phyloP scores from a whole-genome alignment of 2,113 vertebrate species.

The Laterallus jamaicensis region DNA sequence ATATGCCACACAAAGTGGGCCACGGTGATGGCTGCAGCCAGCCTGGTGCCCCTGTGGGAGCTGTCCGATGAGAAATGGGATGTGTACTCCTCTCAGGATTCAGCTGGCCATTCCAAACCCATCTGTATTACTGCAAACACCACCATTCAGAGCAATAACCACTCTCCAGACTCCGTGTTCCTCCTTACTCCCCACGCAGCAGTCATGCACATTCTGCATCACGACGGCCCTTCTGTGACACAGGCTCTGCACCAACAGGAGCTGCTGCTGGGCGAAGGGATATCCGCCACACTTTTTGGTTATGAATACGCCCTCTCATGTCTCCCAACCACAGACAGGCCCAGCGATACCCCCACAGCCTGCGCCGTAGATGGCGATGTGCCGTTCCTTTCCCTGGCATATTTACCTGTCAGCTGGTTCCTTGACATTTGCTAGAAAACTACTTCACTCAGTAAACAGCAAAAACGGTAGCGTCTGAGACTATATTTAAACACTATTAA shows the following conservation, averaged over 20 bases:
- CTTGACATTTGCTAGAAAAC: slow-evolving; percentile 7
- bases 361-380: slow-evolving; percentile 42
- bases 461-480: neutral
- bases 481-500: slow-evolving; percentile 33
- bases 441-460: slow-evolving; percentile 4
- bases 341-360: neutral
- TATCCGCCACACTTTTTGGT: neutral
- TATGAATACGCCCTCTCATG: neutral
- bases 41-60: neutral
- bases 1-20: accelerated
- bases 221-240: neutral
- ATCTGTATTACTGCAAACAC: neutral
- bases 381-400: neutral
- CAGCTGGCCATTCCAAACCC: accelerated
- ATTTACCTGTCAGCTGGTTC: neutral
- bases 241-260: neutral
- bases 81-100: accelerated
- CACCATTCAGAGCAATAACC: neutral
- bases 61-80: neutral
- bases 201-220: neutral
- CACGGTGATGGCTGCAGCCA: neutral
- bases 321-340: accelerated
- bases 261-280: neutral
- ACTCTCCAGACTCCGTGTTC: neutral
- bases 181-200: neutral